Evolutionary conservation across 2,113 vertebrate species (phyloP), one percentile per base, ranked within the genome.

Genomic region (Verasper variegatus): DNA sequence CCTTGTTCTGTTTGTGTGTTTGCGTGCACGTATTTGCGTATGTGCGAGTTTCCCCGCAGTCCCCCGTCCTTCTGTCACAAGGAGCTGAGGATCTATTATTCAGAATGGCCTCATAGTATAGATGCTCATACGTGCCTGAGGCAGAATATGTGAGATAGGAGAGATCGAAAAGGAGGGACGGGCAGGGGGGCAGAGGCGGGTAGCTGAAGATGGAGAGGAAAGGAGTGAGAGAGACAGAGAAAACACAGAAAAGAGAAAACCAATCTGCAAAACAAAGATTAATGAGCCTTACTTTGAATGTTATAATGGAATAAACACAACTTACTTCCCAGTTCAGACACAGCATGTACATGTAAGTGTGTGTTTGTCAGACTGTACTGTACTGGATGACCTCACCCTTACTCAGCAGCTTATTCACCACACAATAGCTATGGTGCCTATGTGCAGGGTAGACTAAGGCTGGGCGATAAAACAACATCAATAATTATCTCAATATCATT

Each of bases 1-100:
- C 86, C 84, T 79, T 62, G 63, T 78, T 84, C 31, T 73, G 55
- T 76, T 14, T 78, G 82, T 81, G 82, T 82, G 77, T 83, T 80
- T 72, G 81, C 45, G 23, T 70, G 49, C 70, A 63, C 62, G 73
- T 65, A 71, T 86, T 73, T 84, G 83, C 70, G 74, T 70, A 71
- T 65, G 80, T 76, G 83, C 62, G 66, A 71, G 60, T 83, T 76
- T 83, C 88, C 92, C 89, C 45, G 84, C 88, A 87, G 90, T 84
- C 78, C 61, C 62, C 75, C 15, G 47, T 89, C 91, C 88, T 87
- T 91, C 88, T 90, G 91, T 92, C 68, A 68, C 62, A 51, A 40
- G 60, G 61, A 78, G 64, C 76, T 45, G 65, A 45, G 40, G 64
- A 92, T 93, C 76, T 83, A 92, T 92, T 88, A 92, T 92, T 93